Conservation (phyloP, 2,888 invertebrate species). For the Pseudoips prasinana region DNA sequence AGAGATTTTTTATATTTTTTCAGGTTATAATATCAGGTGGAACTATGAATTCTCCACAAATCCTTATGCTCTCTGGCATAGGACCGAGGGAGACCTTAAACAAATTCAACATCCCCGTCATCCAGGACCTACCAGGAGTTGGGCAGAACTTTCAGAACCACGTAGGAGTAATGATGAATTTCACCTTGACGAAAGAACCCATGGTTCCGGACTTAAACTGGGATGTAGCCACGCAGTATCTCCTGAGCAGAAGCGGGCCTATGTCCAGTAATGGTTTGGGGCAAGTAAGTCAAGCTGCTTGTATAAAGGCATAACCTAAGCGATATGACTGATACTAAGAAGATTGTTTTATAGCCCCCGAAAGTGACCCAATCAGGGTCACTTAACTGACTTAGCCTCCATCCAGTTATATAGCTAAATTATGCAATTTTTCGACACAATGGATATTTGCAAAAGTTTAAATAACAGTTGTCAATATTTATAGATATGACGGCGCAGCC, state of each 20-base stretch:
- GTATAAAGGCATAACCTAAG: too few relatives aligned
- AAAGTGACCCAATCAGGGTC: too few relatives aligned
- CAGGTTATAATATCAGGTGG: conserved; percentile 84
- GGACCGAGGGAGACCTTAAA: conserved; percentile 83
- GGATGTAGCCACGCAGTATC: conserved; percentile 83
- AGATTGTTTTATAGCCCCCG: too few relatives aligned
- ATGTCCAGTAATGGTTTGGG: conserved; percentile 85
- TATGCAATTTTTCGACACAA: too few relatives aligned
- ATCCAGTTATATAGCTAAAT: too few relatives aligned
- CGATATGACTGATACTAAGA: too few relatives aligned
- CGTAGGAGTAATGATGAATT: conserved; percentile 83
- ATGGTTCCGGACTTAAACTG: conserved; percentile 82
- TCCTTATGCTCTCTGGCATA: conserved; percentile 85
- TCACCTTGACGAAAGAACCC: conserved; percentile 72
- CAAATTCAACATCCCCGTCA: conserved; percentile 80
- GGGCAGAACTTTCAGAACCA: conserved; percentile 87
- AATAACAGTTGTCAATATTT: too few relatives aligned
- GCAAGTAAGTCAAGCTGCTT: too few relatives aligned
- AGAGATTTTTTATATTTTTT: neutral
- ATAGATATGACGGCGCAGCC: too few relatives aligned
- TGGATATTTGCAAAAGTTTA: too few relatives aligned
- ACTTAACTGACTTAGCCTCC: too few relatives aligned
- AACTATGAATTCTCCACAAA: conserved; percentile 85
- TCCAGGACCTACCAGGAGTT: conserved; percentile 85
- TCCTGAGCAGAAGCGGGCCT: conserved; percentile 83